Evolutionary conservation across 2,113 vertebrate species (phyloP).

Genomic region (Thermophis baileyi): DNA sequence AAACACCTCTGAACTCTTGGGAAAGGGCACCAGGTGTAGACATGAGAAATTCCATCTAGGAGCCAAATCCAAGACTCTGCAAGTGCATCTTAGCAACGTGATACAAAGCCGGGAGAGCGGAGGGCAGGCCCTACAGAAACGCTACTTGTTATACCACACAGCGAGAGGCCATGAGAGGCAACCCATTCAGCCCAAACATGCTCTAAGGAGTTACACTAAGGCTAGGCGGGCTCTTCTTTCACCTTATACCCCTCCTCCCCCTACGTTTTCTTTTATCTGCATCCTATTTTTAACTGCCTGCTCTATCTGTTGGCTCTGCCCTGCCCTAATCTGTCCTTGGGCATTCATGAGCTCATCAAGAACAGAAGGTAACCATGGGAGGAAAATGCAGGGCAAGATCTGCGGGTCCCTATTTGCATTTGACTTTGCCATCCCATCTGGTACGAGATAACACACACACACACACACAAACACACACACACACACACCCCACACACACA

Average conservation of each 20-base stretch:
- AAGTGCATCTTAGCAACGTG: not conserved
- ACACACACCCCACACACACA: not conserved
- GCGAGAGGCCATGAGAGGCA: not conserved
- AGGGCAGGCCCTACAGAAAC: not conserved
- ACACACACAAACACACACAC: too few relatives aligned
- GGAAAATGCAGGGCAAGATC: conserved; percentile 21
- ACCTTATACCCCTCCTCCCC: not conserved
- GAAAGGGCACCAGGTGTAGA: too few relatives aligned
- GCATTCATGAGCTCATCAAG: not conserved
- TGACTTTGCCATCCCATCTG: conserved; percentile 12
- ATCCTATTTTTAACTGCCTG: not conserved
- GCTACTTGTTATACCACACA: not conserved
- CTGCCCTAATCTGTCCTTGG: conserved; percentile 19
- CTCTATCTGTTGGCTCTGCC: not conserved
- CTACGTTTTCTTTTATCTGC: not conserved
- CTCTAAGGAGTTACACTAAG: not conserved
- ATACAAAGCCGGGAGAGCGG: not conserved
- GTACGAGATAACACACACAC: conserved; percentile 3
- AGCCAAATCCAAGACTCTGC: not conserved
- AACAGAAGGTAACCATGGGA: not conserved
- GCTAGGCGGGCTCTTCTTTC: not conserved
- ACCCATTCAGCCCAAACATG: not conserved
- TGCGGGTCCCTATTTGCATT: not conserved
- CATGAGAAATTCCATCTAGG: not conserved
- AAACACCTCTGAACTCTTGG: not conserved